Conservation (phyloP, 2,888 invertebrate genomes). For the Isoperla grammatica region DNA sequence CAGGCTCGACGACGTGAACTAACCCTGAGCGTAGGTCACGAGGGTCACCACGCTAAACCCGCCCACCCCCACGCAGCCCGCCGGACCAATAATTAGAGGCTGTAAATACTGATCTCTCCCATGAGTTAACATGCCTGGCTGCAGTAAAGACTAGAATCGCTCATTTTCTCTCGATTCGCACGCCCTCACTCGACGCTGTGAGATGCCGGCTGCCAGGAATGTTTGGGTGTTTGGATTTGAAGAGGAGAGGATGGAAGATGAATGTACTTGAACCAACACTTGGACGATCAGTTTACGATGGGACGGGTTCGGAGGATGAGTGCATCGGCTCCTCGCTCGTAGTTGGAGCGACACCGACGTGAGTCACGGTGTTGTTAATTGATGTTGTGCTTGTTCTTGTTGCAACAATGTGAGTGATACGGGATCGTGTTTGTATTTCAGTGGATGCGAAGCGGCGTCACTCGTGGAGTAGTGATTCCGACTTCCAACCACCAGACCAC, state of each 20-base stretch:
- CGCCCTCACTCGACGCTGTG: slow-evolving; percentile 20
- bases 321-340: too few species aligned
- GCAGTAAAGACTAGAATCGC: slow-evolving; percentile 17
- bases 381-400: too few species aligned
- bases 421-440: slow-evolving; percentile 29
- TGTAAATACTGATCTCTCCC: slow-evolving; percentile 12
- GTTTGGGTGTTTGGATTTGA: slow-evolving; percentile 11
- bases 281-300: slow-evolving; percentile 22
- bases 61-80: slow-evolving; percentile 23
- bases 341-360: too few species aligned
- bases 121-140: not conserved
- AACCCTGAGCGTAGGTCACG: slow-evolving; percentile 18
- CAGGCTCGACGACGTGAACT: too few species aligned
- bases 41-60: slow-evolving; percentile 26
- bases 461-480: slow-evolving; percentile 39
- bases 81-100: slow-evolving; percentile 26
- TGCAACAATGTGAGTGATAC: too few species aligned
- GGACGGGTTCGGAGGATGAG: slow-evolving; percentile 10
- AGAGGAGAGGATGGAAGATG: slow-evolving; percentile 15
- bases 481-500: slow-evolving; percentile 34
- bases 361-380: too few species aligned
- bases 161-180: slow-evolving; percentile 19
- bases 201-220: slow-evolving; percentile 25
- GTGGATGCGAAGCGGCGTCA: slow-evolving; percentile 40
- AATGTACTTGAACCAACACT: not conserved